These are phyloP conservation scores for Lepus townsendii DNA, from an alignment of 2,797 vertebrate species.

Conservation along the genomic window DNA sequence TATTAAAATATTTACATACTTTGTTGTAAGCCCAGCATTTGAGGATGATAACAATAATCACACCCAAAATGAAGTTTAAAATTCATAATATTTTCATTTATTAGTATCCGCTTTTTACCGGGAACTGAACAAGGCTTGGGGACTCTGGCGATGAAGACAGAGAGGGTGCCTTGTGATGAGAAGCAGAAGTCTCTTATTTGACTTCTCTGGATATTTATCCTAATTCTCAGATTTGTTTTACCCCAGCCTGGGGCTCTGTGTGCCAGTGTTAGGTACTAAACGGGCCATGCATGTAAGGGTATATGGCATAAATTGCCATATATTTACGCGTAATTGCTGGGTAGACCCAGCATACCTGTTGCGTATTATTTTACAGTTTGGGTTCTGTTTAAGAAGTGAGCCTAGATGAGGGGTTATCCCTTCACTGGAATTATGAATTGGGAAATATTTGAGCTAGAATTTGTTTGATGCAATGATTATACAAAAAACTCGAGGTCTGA, in stretches of 20 bases:
- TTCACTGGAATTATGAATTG: slow-evolving; percentile 20
- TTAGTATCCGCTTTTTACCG: neutral
- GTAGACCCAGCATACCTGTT: neutral
- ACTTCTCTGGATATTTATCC: slow-evolving; percentile 32
- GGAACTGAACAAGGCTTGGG: neutral
- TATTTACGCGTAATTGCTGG: too few species aligned
- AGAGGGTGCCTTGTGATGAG: neutral
- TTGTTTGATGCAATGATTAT: neutral
- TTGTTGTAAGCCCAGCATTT: slow-evolving; percentile 27
- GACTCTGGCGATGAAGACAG: neutral
- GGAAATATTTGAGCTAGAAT: neutral
- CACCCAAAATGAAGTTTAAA: neutral
- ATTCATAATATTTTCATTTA: slow-evolving; percentile 14
- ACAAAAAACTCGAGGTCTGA: neutral
- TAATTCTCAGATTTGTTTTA: slow-evolving; percentile 44
- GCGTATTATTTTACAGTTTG: slow-evolving; percentile 30
- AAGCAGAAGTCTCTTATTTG: neutral
- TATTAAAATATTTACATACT: neutral
- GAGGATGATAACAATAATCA: neutral
- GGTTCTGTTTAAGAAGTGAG: slow-evolving; percentile 39
- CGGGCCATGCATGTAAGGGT: neutral
- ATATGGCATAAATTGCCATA: neutral
- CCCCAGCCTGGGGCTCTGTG: neutral
- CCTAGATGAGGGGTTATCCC: neutral
- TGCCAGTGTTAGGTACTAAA: neutral